A percentile compares a stretch with the other conserved stretches of the same genome.
These are phyloP conservation scores for Linnaemya vulpina DNA, from an alignment of 2,888 invertebrate species.

Conservation along the genomic window DNA sequence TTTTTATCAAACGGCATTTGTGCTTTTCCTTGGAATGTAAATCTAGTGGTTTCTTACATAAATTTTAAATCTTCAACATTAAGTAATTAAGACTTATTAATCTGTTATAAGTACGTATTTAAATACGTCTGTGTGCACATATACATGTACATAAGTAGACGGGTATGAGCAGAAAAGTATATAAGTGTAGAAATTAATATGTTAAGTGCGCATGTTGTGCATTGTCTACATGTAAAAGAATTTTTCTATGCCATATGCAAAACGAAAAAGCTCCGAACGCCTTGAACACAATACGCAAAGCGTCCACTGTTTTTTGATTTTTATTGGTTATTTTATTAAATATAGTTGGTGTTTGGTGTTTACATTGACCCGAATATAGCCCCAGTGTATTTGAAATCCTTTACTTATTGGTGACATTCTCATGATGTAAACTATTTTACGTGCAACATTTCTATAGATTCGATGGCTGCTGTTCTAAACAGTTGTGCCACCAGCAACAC, in stretches of 20 bases:
- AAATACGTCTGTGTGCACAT: not conserved
- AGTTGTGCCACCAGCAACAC: conserved; percentile 61
- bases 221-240: conserved; percentile 21
- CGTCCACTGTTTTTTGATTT: conserved; percentile 30
- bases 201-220: conserved; percentile 59
- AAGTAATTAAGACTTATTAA: conserved; percentile 56
- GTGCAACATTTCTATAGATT: conserved; percentile 48
- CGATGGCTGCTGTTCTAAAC: conserved; percentile 68
- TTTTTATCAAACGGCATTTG: too few relatives aligned
- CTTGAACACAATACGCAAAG: conserved; percentile 59
- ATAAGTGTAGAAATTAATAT: conserved; percentile 49
- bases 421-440: conserved; percentile 5
- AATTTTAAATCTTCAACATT: not conserved
- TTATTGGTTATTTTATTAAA: conserved; percentile 35
- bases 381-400: conserved; percentile 2
- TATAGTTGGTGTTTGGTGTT: conserved; percentile 41
- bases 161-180: conserved; percentile 38
- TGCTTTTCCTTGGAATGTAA: not conserved
- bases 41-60: not conserved
- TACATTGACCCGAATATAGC: conserved; percentile 63
- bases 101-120: conserved; percentile 3
- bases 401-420: conserved; percentile 12
- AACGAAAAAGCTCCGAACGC: conserved; percentile 58
- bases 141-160: not conserved
- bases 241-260: conserved; percentile 45